These are phyloP conservation scores for Catocala nupta DNA, from an alignment of 2,888 invertebrate genomes.

Conservation along the genomic window DNA sequence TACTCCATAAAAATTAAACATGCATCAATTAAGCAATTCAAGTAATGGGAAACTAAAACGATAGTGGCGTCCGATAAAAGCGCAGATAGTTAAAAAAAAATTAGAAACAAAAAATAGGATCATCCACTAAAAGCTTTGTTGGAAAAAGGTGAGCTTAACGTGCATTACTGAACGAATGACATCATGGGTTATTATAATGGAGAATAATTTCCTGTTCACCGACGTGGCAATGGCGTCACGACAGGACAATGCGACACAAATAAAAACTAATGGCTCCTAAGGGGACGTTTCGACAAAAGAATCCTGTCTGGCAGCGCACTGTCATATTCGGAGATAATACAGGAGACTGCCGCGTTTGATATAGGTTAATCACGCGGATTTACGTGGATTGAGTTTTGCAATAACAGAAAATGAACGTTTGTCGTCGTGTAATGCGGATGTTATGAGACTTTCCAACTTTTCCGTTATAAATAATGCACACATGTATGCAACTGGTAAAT, in stretches of 20 bases:
- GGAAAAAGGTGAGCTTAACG: slow-evolving; percentile 57
- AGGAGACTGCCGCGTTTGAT: slow-evolving; percentile 58
- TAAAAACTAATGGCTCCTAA: slow-evolving; percentile 74
- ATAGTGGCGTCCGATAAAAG: slow-evolving; percentile 61
- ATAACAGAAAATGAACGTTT: slow-evolving; percentile 67
- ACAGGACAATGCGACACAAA: slow-evolving; percentile 76
- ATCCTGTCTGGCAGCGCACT: slow-evolving; percentile 55
- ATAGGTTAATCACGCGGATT: slow-evolving; percentile 73
- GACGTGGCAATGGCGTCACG: slow-evolving; percentile 57
- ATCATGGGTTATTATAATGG: slow-evolving; percentile 69
- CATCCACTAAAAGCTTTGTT: slow-evolving; percentile 61
- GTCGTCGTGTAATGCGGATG: slow-evolving; percentile 58
- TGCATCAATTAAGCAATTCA: slow-evolving; percentile 32
- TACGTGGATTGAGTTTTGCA: slow-evolving; percentile 70
- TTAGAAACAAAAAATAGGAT: slow-evolving; percentile 54
- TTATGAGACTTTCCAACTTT: slow-evolving; percentile 63
- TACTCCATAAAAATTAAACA: slow-evolving; percentile 32
- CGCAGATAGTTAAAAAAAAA: slow-evolving; percentile 54
- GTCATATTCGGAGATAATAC: slow-evolving; percentile 72
- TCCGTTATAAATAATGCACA: slow-evolving; percentile 17
- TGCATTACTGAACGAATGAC: slow-evolving; percentile 64
- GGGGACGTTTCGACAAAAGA: slow-evolving; percentile 68
- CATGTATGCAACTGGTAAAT: too few relatives aligned
- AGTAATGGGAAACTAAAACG: slow-evolving; percentile 49
- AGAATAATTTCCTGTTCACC: slow-evolving; percentile 73